Evolutionary conservation across 2,888 invertebrate genomes (phyloP), one percentile per base, ranked within the genome.

Genomic region (Arge pagana): DNA sequence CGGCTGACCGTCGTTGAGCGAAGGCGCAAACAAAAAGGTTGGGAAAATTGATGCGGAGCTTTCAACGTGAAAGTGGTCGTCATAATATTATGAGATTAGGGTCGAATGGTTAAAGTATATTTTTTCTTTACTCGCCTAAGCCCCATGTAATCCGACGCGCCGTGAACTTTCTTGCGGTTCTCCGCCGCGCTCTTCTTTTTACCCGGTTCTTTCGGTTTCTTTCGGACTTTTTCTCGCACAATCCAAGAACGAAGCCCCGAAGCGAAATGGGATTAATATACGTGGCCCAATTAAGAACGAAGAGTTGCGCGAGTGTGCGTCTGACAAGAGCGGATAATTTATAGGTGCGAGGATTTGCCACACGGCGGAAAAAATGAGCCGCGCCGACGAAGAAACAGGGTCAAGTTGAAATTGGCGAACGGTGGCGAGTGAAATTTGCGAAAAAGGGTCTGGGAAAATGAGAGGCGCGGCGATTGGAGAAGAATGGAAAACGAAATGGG

Each of bases 211-310:
- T 54, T 36, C 33, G 36, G 30, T 37, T 31, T 39, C 36, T 48
- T 35, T 30, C 37, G 48, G 39, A 37, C 37, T 35, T 45, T 48
- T 54, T 50, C 40, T 37, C 7, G 7, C 26, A 28, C 28, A 35
- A 35, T 45, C 45, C 15, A 35, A 45, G 59, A 61, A 67, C 64
- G 63, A 65, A 67, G 64, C 61, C 57, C 57, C 59, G 57, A 36
- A 61, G 63, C 50, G 45, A 54, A 58, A 55, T 58, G 57, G 61
- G 54, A 65, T 67, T 65, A 67, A 66, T 64, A n/a, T n/a, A 59
- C 61, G 62, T 40, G 63, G 57, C 56, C 62, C 62, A 67, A 67
- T 67, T 67, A 67, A 64, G 60, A 55, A 35, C 54, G 53, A 56
- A 43, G 50, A 41, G 28, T 30, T 41, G 43, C 33, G 33, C 24